A percentile compares a stretch with the other conserved stretches of the same genome.
Evolutionary conservation across 2,888 invertebrate species (phyloP).

Genomic region (Polymixis lichenea): DNA sequence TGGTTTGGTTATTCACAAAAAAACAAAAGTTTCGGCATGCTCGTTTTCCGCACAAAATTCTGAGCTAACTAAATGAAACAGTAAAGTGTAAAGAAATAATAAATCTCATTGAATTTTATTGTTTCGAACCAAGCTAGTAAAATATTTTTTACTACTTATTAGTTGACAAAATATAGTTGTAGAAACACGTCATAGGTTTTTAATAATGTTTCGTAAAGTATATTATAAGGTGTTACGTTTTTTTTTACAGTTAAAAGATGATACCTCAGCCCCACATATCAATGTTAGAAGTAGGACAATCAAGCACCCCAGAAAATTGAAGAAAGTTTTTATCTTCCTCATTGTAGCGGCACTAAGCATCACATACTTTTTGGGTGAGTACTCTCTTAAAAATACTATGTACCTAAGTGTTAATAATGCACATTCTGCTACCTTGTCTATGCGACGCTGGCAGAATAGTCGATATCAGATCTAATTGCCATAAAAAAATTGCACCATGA

Average conservation of each 20-base stretch:
- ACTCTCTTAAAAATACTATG: not conserved
- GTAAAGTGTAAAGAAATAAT: slow-evolving; percentile 4
- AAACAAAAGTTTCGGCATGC: too few species aligned
- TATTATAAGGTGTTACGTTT: not conserved
- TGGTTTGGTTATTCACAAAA: not conserved
- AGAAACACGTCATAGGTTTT: not conserved
- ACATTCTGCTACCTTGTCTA: too few species aligned
- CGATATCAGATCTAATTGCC: too few species aligned
- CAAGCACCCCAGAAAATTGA: slow-evolving; percentile 84
- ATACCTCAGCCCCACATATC: slow-evolving; percentile 80
- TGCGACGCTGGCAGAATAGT: too few species aligned
- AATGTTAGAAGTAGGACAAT: slow-evolving; percentile 78
- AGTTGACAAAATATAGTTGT: not conserved
- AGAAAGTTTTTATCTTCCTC: slow-evolving; percentile 84
- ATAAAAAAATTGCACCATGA: too few species aligned
- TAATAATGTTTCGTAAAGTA: slow-evolving; percentile 15
- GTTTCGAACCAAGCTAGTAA: not conserved
- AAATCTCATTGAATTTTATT: slow-evolving; percentile 31
- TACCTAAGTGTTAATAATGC: not conserved
- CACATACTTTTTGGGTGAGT: slow-evolving; percentile 87
- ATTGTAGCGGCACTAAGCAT: slow-evolving; percentile 81
- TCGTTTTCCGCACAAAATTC: not conserved
- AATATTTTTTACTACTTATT: not conserved
- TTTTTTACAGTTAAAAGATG: slow-evolving; percentile 85
- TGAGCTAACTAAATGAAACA: not conserved